These are phyloP conservation scores for Chrysotoxum bicinctum DNA, from an alignment of 2,888 invertebrate genomes.

Conservation along the genomic window DNA sequence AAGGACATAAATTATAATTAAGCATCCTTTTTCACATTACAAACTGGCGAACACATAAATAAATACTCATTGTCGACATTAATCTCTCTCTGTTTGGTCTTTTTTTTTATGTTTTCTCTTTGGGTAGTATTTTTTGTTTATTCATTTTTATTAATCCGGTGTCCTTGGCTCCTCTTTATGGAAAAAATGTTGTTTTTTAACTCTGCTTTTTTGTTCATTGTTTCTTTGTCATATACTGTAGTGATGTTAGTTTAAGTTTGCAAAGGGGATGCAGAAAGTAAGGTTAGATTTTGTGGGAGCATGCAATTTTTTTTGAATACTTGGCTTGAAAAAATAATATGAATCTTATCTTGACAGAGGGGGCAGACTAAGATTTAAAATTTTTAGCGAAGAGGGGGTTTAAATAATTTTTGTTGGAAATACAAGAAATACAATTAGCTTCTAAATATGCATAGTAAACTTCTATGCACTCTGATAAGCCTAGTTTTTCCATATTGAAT, in stretches of 20 bases:
- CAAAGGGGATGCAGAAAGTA: background rate
- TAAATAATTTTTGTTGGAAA: too few species aligned
- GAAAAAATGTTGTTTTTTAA: background rate
- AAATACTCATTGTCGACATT: constrained; percentile 71
- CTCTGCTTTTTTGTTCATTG: background rate
- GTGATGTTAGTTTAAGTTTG: background rate
- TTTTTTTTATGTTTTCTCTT: background rate
- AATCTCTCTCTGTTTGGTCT: constrained; percentile 41
- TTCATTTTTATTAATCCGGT: constrained; percentile 1
- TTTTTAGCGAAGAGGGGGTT: too few species aligned
- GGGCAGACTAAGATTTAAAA: too few species aligned
- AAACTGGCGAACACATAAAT: constrained; percentile 70
- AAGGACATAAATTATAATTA: constrained; percentile 74
- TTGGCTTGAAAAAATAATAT: background rate
- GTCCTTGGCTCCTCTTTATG: constrained; percentile 40
- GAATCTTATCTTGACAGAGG: too few species aligned
- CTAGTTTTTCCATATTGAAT: too few species aligned
- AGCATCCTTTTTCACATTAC: constrained; percentile 70
- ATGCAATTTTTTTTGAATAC: background rate
- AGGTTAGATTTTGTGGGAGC: background rate
- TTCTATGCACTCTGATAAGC: too few species aligned
- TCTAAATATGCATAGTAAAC: too few species aligned
- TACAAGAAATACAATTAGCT: too few species aligned
- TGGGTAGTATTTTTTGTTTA: constrained; percentile 15
- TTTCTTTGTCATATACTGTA: constrained; percentile 3